A percentile compares a stretch with the other conserved stretches of the same genome.
phyloP scores from a whole-genome alignment of 1,140 invertebrate genomes.

The Argopecten irradians region DNA sequence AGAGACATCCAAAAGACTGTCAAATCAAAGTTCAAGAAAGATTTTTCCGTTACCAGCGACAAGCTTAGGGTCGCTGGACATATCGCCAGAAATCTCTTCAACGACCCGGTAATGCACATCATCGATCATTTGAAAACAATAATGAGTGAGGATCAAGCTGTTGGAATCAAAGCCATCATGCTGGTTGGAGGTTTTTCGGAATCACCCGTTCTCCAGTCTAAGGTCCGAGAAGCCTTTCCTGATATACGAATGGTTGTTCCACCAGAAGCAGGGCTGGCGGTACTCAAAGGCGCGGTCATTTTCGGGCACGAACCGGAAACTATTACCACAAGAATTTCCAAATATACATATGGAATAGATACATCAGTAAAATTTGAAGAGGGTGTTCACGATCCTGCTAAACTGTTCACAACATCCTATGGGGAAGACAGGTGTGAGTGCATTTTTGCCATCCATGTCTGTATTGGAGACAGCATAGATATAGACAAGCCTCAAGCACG shows the following conservation, averaged over 20 bases:
- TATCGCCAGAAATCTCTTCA: too few species aligned
- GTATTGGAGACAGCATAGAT: background rate
- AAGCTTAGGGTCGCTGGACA: too few species aligned
- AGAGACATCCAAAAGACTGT: too few species aligned
- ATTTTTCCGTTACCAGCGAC: too few species aligned
- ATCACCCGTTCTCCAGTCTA: constrained; percentile 26
- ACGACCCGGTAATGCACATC: too few species aligned
- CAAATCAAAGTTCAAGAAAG: too few species aligned
- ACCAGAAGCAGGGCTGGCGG: too few species aligned
- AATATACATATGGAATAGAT: constrained; percentile 35
- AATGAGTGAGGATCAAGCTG: too few species aligned
- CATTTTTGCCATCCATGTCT: constrained; percentile 26
- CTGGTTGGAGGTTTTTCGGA: constrained; percentile 47
- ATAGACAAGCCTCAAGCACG: background rate
- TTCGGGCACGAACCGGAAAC: background rate
- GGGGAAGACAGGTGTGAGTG: background rate
- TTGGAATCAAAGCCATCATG: too few species aligned
- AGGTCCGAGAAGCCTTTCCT: constrained; percentile 29
- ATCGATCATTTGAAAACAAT: too few species aligned
- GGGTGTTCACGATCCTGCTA: background rate
- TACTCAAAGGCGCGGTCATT: too few species aligned
- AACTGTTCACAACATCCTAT: background rate
- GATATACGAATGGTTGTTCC: constrained; percentile 31
- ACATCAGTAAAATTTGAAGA: background rate
- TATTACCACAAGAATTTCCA: background rate